These are phyloP conservation scores for Bathynomus jamesi DNA, from an alignment of 1,140 invertebrate species.

Conservation along the genomic window DNA sequence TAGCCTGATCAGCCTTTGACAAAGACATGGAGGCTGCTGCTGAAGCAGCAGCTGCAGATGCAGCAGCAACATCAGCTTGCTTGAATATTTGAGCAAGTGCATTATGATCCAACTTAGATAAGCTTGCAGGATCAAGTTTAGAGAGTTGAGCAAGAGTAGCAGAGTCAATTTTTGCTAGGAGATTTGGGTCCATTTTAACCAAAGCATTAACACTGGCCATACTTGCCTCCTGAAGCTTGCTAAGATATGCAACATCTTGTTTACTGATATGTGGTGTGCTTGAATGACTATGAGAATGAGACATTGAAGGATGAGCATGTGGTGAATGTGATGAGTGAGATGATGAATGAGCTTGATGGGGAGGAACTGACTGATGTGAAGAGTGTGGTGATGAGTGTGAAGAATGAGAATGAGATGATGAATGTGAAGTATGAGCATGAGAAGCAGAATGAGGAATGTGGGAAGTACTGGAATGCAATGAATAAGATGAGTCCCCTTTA, in stretches of 20 bases:
- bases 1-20: conserved; percentile 33
- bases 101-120: conserved; percentile 32
- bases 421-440: too few relatives aligned
- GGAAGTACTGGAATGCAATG: background rate
- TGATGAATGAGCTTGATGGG: conserved; percentile 14
- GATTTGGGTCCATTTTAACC: conserved; percentile 31
- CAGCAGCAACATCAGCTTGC: conserved; percentile 29
- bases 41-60: conserved; percentile 30
- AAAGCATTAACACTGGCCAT: conserved; percentile 34
- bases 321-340: conserved; percentile 13
- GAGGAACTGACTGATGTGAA: conserved; percentile 17
- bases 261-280: conserved; percentile 25
- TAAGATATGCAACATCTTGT: conserved; percentile 28
- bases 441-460: background rate
- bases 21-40: conserved; percentile 28
- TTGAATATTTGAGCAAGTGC: conserved; percentile 30
- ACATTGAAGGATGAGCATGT: conserved; percentile 14
- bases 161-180: conserved; percentile 31
- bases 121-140: conserved; percentile 29
- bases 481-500: conserved; percentile 25
- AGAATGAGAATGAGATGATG: conserved; percentile 5
- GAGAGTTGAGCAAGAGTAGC: conserved; percentile 29
- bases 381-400: conserved; percentile 23
- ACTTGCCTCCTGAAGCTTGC: conserved; percentile 34
- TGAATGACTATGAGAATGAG: conserved; percentile 7